Base-by-base conservation (phyloP, 2,797 vertebrate species). In the Halcyon badia region DNA sequence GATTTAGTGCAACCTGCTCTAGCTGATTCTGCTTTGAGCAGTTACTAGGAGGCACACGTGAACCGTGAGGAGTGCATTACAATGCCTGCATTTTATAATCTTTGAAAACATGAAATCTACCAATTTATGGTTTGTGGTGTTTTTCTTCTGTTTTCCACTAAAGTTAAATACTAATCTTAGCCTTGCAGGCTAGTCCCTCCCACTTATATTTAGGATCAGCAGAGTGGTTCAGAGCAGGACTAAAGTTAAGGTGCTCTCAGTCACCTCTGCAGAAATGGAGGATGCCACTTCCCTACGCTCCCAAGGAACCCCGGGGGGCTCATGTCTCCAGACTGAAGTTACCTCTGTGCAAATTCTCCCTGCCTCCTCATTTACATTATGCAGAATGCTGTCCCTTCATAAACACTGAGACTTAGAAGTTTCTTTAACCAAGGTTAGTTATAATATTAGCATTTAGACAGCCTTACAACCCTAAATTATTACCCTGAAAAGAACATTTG, bases 351-450 rank as follows among this genome's bases (percentile, higher is more conserved):
- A 52, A 42, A 69, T 65, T 71, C 46, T 69, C n/a, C 28, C 18
- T 30, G 9, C 13, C 20, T 76, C 25, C 20, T 71, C n/a, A 49
- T 56, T 28, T 51, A 42, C 28, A 4, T 68, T 49, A 66, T 9
- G 31, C 24, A 41, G 21, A 70, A 35, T 37, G 11, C 39, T 60
- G 46, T 12, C 17, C 60, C 68, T 80, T 76, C 69, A 66, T 25
- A 56, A 61, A 49, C 41, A 28, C 19, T 6, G 10, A 22, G 25
- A 72, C 88, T 41, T n/a, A 57, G n/a, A 17, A 77, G n/a, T 71
- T 80, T 39, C 84, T 65, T 84, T 80, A 84, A 76, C 41, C 21
- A 56, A 35, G n/a, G 52, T 81, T 61, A 37, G 52, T 81, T 61
- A 37, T 41, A 70, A 57, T 33, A 35, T 71, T 42, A 84, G n/a